Evolutionary conservation across 2,888 invertebrate species (phyloP), one percentile per base, ranked within the genome.

Genomic region (Lagria hirta): DNA sequence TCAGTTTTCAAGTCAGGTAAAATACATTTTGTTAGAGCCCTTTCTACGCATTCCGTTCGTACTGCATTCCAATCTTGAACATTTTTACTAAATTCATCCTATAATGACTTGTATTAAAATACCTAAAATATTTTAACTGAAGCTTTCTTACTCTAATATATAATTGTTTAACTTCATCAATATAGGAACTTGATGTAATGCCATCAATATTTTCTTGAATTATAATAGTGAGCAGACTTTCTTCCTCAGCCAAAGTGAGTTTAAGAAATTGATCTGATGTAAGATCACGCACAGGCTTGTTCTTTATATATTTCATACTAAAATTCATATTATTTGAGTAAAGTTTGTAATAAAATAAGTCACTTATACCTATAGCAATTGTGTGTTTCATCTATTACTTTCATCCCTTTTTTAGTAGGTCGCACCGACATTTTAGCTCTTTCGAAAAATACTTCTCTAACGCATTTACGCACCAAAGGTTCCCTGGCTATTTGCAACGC

Each of bases 51-150:
- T 60, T 91, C 87, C 1, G 84, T 83, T 22, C 99, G 78, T 32
- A 96, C 68, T 1, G 84, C 81, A 72, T 99, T 99, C 99, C 99
- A 99, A 57, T 94, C 93, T 67, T 95, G 88, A 0, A 93, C 93
- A 52, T 86, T 85, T 55, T 89, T 89, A 56, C 93, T 93, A 71
- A 94, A 97, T 70, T 96, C 96, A 72, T 97, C 97, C 80, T 85
- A 60, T 7, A 40, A 48, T 27, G 4, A 21, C 11, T 16, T 24
- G 11, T 14, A 43, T 34, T 18, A 28, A 23, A n/a, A 23, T 4
- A 23, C 23, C 4, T 10, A n/a, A 23, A 11, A 27, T 6, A 12
- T 17, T 5, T 8, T 15, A 7, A n/a, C 8, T 14, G 12, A 16
- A 13, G n/a, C n/a, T n/a, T n/a, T n/a, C n/a, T n/a, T 68, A 86